phyloP scores from a whole-genome alignment of 1,140 invertebrate species.

The Pseudomyrmex concolor region DNA sequence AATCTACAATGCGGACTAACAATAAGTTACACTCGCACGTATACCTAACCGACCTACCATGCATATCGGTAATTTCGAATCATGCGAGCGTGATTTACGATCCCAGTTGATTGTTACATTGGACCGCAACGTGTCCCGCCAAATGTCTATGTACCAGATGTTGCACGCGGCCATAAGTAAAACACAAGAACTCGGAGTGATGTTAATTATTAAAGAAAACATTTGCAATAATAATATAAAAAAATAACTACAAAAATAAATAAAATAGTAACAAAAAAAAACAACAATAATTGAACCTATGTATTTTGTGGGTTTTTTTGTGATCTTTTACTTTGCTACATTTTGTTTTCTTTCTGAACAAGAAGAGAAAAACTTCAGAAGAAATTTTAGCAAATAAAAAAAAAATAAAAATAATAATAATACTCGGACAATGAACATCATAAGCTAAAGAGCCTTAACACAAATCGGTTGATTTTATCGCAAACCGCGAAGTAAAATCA shows the following conservation, averaged over 20 bases:
- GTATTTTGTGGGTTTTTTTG: background rate
- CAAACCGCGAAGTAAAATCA: conserved; percentile 1
- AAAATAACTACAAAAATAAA: background rate
- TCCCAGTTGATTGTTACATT: conserved; percentile 53
- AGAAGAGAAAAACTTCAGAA: background rate
- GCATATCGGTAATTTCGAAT: conserved; percentile 56
- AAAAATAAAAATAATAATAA: background rate
- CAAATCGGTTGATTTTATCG: conserved; percentile 39
- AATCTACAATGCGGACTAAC: conserved; percentile 39
- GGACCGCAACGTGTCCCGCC: conserved; percentile 39
- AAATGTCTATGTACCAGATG: conserved; percentile 45
- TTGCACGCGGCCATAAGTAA: conserved; percentile 49
- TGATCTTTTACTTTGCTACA: background rate
- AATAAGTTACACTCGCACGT: conserved; percentile 55
- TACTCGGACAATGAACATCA: background rate
- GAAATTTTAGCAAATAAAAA: background rate
- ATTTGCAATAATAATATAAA: conserved; percentile 8
- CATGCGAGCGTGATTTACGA: conserved; percentile 61
- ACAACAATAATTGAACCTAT: background rate
- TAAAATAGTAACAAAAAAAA: background rate
- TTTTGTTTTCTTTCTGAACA: background rate
- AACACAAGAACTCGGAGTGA: background rate
- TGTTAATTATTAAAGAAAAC: conserved; percentile 37
- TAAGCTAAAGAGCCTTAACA: conserved; percentile 39
- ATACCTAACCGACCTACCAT: conserved; percentile 26